phyloP scores from a whole-genome alignment of 2,113 vertebrate genomes.

The Puffinus mauretanicus region DNA sequence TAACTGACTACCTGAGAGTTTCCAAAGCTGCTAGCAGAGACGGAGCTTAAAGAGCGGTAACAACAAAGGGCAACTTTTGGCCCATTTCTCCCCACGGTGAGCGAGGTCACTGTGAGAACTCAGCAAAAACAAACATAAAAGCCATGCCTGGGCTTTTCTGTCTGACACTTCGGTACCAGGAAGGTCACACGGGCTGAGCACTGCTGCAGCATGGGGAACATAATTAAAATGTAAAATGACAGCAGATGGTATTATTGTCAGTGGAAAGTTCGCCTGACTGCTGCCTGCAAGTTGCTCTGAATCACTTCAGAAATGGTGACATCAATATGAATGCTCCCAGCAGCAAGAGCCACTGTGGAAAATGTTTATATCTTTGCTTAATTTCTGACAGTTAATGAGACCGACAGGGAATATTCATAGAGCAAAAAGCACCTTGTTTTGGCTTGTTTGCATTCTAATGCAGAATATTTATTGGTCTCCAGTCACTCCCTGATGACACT shows the following conservation, averaged over 20 bases:
- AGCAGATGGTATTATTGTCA: background rate
- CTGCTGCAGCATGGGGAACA: background rate
- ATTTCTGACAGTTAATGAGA: constrained; percentile 56
- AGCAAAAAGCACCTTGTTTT: constrained; percentile 22
- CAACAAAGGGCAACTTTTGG: background rate
- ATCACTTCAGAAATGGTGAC: constrained; percentile 19
- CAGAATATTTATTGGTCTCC: constrained; percentile 26
- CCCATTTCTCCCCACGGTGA: background rate
- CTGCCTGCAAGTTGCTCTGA: background rate
- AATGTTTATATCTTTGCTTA: background rate
- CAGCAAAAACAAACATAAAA: background rate
- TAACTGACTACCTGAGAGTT: background rate
- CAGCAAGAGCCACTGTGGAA: background rate
- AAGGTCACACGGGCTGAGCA: background rate
- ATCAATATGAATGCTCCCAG: constrained; percentile 6
- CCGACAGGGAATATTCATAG: constrained; percentile 22
- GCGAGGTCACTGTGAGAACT: background rate
- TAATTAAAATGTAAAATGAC: constrained; percentile 21
- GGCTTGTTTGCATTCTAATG: constrained; percentile 9
- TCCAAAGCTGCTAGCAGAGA: background rate
- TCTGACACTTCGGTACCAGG: background rate
- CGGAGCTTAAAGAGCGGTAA: background rate
- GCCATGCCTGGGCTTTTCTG: background rate
- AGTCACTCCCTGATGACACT: background rate
- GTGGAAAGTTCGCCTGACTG: background rate